phyloP scores from a whole-genome alignment of 2,113 vertebrate genomes.

The Phasianus colchicus region DNA sequence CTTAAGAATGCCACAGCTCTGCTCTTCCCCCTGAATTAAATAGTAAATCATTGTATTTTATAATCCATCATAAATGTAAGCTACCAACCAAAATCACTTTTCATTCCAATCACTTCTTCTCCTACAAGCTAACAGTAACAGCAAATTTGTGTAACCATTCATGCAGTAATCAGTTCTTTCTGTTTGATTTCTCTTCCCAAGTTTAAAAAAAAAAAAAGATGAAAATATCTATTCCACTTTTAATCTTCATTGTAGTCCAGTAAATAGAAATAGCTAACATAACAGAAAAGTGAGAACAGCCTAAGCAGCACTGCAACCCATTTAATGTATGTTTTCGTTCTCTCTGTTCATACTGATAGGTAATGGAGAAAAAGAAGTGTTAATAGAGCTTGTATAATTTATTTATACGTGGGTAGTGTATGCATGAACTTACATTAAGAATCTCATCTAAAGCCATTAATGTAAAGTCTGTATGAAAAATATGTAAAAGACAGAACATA shows the following conservation, averaged over 20 bases:
- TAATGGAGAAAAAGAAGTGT: background rate
- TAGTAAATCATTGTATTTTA: slow-evolving; percentile 20
- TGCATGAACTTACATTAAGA: background rate
- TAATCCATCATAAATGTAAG: slow-evolving; percentile 8
- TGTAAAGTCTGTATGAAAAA: slow-evolving; percentile 30
- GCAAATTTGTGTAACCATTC: background rate
- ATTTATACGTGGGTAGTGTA: background rate
- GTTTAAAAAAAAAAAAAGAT: background rate
- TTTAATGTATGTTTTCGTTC: background rate
- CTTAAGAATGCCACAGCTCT: background rate
- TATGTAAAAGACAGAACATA: background rate
- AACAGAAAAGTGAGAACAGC: background rate
- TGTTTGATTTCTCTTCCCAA: slow-evolving; percentile 39
- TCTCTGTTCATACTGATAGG: background rate
- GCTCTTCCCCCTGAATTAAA: background rate
- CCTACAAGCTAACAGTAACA: background rate
- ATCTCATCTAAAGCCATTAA: background rate
- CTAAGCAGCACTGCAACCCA: background rate
- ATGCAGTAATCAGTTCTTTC: slow-evolving; percentile 14
- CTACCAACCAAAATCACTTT: background rate
- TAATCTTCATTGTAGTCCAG: background rate
- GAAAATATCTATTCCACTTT: slow-evolving; percentile 25
- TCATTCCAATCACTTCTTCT: slow-evolving; percentile 13
- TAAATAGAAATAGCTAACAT: background rate
- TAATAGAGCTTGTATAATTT: slow-evolving; percentile 12